Evolutionary conservation across 1,140 invertebrate species (phyloP).

Genomic region (Trichoplusia ni): DNA sequence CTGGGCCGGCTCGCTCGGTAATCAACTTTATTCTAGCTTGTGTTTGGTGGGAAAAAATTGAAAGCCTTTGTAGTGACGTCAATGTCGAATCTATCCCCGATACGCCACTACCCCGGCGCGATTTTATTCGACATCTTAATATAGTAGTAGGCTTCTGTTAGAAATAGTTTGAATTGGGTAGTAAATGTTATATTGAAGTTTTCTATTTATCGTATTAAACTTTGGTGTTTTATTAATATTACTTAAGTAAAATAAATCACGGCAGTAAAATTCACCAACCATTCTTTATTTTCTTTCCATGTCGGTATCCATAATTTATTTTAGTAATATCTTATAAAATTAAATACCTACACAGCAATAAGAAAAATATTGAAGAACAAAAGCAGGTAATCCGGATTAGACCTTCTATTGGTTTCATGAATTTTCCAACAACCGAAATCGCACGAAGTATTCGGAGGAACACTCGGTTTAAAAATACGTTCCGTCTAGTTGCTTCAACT

Average conservation of each 20-base stretch:
- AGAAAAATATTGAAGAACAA: too few relatives aligned
- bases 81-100: neutral
- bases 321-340: too few relatives aligned
- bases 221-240: too few relatives aligned
- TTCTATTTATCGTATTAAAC: too few relatives aligned
- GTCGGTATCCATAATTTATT: too few relatives aligned
- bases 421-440: neutral
- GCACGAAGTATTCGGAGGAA: neutral
- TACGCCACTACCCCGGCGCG: neutral
- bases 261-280: too few relatives aligned
- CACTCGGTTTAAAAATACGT: slow-evolving; percentile 24
- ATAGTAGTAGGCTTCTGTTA: too few relatives aligned
- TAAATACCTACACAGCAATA: too few relatives aligned
- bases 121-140: neutral
- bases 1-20: slow-evolving; percentile 24
- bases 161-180: too few relatives aligned
- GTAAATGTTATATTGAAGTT: too few relatives aligned
- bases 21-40: slow-evolving; percentile 26
- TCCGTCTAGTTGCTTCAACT: slow-evolving; percentile 8
- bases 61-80: slow-evolving; percentile 8
- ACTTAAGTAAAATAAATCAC: too few relatives aligned
- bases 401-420: neutral
- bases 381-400: neutral
- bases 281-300: too few relatives aligned
- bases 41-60: slow-evolving; percentile 24